Base-by-base conservation (phyloP, 2,113 vertebrate genomes). In the Syngnathoides biaculeatus region DNA sequence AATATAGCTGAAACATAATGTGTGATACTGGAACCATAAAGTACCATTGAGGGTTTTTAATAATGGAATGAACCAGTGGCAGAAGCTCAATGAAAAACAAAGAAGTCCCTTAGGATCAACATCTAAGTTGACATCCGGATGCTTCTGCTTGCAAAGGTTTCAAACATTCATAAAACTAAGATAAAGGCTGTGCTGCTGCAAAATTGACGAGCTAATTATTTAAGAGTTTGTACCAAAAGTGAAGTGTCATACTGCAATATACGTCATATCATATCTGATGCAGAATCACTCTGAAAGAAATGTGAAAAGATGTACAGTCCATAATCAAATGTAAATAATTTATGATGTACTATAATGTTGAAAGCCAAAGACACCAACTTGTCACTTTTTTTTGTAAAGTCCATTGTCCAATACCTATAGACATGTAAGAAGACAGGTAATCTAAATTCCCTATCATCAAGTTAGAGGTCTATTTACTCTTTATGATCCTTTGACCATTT, bases 191-290 rank as follows among this genome's bases (percentile, higher is more conserved):
- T 24, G 26, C 27, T 61, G 50, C 68, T 63, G 64, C 42, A 50
- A 64, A 77, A 69, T 40, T 64, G 55, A 68, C 67, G 48, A 56
- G 27, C 67, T 45, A 73, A 75, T 73, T 71, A 73, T 67, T 78
- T 15, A 79, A 40, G 69, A 74, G 62, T 13, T 58, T n/a, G 53
- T 59, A 61, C 61, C 35, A 59, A 11, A 20, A 8, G 57, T 4
- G 14, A 26, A 39, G 42, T 69, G 72, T 30, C 22, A 58, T 14
- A 27, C 38, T n/a, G 47, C 43, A 55, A 53, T 42, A 47, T 47
- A 24, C n/a, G 24, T 42, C 26, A 42, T 22, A 15, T 42, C 26
- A 42, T 22, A 15, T 30, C 6, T 47, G 64, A 69, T 52, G 35
- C 22, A 22, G 42, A 62, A 67, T 66, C 39, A 30, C 58, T 40